Base-by-base conservation (phyloP, 2,888 invertebrate species). In the Parasteatoda lunata region DNA sequence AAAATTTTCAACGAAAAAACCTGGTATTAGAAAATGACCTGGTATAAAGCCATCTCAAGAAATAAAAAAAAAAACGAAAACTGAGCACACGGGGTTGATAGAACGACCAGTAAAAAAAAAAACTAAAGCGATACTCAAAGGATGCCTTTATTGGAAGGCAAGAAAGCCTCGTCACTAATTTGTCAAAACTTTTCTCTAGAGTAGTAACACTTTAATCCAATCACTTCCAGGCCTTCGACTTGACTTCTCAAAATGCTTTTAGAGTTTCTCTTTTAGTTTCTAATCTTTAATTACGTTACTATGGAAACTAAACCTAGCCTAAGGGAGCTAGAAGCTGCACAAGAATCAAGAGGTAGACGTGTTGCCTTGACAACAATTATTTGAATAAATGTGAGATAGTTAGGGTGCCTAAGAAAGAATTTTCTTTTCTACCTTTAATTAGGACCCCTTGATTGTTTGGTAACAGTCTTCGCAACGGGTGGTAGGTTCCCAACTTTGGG, bases 241-340 rank as follows among this genome's bases (percentile, higher is more conserved):
- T 51, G 77, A 84, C 71, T 84, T 78, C 78, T 64, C 75, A 70
- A 71, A 77, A 83, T 76, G 76, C 82, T 69, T 45, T 47, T 47
- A 64, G 49, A 59, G 69, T 51, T 68, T 68, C 64, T 70, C 68
- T 84, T 84, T 75, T 70, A 78, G 68, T 77, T 77, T 77, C 77
- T 75, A 68, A 73, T 79, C 84, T 79, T 84, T 77, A 84, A 79
- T 84, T 84, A 84, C 71, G 84, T 84, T 64, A 47, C 84, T 64
- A 84, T 84, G 75, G 75, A 13, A 13, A 84, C 75, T 65, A 77
- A 77, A 59, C 49, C 65, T 15, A 78, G 47, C 70, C 30, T 47
- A 30, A 30, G 52, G 69, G 54, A 49, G 30, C 71, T 48, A 45
- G 45, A 9, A 52, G 52, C 69, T 13, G 49, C 59, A 66, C 59